Evolutionary conservation across 2,113 vertebrate genomes (phyloP), one percentile per base, ranked within the genome.

Genomic region (Nesoenas mayeri): DNA sequence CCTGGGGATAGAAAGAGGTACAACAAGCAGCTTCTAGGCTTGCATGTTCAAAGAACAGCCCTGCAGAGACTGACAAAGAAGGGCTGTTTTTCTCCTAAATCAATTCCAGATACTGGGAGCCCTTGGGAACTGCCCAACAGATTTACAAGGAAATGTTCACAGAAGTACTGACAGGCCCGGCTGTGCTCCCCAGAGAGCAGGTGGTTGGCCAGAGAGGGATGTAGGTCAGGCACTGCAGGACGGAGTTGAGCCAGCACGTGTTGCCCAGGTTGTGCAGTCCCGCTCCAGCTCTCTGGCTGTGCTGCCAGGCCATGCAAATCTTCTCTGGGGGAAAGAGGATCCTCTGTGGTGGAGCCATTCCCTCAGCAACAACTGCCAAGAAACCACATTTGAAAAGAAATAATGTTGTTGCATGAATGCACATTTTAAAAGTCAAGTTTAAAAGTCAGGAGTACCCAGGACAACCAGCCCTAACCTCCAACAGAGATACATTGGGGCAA

Each of bases 251-350:
- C 91, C 99, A 99, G 90, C 99, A 99, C 13, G 98, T 99, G 89
- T 98, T 99, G 95, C 98, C 99, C 93, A 99, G 93, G 93, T 99
- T 99, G 92, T 98, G 98, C 83, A 99, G 98, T 79, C 99, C 99
- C 11, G 98, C 98, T 96, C 99, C 99, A 78, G 99, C 98, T 79
- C 98, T 97, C 15, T 98, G 98, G 62, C 97, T 96, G 82, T 99
- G 98, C 31, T 98, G 98, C 99, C 99, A 99, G 86, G 98, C 98
- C 56, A 99, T 97, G 96, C 92, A 98, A 58, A 99, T 98, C 89
- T 99, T 98, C 88, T 99, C 98, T 3, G 97, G 97, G 16, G 98
- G 96, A 90, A 99, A 99, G 42, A 99, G 98, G 81, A 99, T 97
- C 97, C 98, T 99, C 75, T 99, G 98, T 50, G 98, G 98, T 24